Evolutionary conservation across 2,113 vertebrate species (phyloP).

Genomic region (Percopsis transmontana): DNA sequence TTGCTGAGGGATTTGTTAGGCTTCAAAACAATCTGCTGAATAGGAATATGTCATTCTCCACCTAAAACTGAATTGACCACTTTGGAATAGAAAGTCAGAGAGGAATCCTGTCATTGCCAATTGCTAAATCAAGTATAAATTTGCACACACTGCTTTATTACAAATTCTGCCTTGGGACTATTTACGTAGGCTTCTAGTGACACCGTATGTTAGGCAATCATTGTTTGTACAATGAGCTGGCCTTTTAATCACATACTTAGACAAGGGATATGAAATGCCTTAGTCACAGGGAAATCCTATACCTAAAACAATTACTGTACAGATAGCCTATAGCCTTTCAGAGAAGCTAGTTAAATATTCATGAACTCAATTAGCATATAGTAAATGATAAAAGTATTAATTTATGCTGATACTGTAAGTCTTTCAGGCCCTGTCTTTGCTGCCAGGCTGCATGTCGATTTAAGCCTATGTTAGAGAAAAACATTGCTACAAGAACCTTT

Average conservation of each 20-base stretch:
- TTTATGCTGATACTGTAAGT: slow-evolving; percentile 1
- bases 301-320: slow-evolving; percentile 26
- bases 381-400: not conserved
- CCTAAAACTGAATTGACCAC: too few species aligned
- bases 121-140: not conserved
- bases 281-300: slow-evolving; percentile 8
- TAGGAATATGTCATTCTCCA: too few species aligned
- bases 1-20: too few species aligned
- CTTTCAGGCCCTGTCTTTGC: not conserved
- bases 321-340: not conserved
- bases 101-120: too few species aligned
- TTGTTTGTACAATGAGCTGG: not conserved
- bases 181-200: slow-evolving; percentile 42
- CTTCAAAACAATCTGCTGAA: too few species aligned
- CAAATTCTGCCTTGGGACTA: slow-evolving; percentile 24
- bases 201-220: not conserved
- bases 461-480: not conserved
- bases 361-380: slow-evolving; percentile 11
- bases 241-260: too few species aligned
- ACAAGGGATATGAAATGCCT: not conserved
- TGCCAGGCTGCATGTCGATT: not conserved
- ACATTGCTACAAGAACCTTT: slow-evolving; percentile 17
- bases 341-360: slow-evolving; percentile 15
- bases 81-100: too few species aligned
- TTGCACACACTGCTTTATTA: slow-evolving; percentile 3